Evolutionary conservation across 2,113 vertebrate species (phyloP).

Genomic region (Ictidomys tridecemlineatus): DNA sequence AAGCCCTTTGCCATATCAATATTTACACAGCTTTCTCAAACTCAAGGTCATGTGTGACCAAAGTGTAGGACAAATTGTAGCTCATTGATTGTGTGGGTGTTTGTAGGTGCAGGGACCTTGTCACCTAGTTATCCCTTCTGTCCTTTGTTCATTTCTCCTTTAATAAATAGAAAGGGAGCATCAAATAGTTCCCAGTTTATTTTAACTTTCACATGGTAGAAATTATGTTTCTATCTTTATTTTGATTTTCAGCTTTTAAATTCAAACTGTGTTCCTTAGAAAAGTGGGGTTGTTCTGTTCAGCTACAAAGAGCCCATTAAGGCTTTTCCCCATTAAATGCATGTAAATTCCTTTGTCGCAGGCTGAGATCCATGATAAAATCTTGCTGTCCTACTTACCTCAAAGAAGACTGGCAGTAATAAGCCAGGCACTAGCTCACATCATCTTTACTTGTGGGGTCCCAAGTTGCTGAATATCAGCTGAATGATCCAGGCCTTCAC

Average conservation of each 20-base stretch:
- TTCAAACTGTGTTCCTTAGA: constrained; percentile 3
- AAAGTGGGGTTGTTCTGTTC: background rate
- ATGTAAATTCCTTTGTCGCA: background rate
- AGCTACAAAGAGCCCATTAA: background rate
- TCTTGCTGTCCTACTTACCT: constrained; percentile 27
- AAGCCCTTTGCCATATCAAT: background rate
- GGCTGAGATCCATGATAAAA: background rate
- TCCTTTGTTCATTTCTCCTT: constrained; percentile 27
- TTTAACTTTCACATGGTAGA: constrained; percentile 38
- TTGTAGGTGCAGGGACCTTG: background rate
- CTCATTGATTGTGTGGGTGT: background rate
- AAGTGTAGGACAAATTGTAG: background rate
- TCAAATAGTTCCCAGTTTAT: background rate
- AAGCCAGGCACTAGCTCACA: background rate
- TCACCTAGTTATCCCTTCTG: background rate
- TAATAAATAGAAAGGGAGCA: constrained; percentile 16
- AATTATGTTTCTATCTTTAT: background rate
- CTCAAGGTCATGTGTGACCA: background rate
- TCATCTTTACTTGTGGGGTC: background rate
- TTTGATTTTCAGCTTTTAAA: constrained; percentile 29
- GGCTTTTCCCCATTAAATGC: background rate
- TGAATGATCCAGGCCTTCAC: background rate
- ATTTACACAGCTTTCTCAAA: constrained; percentile 48
- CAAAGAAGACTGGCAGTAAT: background rate
- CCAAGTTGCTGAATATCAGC: background rate